These are phyloP conservation scores for Eumacrocentrus americanus DNA, from an alignment of 2,888 invertebrate genomes.

Conservation along the genomic window DNA sequence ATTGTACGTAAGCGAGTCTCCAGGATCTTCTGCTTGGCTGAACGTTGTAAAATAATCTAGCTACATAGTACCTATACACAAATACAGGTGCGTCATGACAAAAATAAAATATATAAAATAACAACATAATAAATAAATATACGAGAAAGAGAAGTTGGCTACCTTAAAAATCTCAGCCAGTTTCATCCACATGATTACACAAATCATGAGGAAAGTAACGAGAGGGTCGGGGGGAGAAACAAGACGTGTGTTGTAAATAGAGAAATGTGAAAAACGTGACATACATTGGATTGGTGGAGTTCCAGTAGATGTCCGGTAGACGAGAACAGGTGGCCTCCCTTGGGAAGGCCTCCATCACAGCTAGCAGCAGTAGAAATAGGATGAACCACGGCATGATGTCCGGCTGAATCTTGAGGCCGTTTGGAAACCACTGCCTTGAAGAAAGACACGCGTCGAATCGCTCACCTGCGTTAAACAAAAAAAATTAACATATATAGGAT, in stretches of 20 bases:
- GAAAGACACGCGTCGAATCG: constrained; percentile 41
- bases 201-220: neutral
- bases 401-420: constrained; percentile 60
- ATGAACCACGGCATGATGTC: constrained; percentile 64
- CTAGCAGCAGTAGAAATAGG: constrained; percentile 63
- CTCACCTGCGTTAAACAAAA: constrained; percentile 46
- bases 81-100: neutral
- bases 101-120: constrained; percentile 5
- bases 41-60: constrained; percentile 1
- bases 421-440: constrained; percentile 48
- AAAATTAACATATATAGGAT: constrained; percentile 41
- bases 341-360: constrained; percentile 64
- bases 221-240: neutral
- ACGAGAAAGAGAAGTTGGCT: neutral
- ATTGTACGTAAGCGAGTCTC: constrained; percentile 14
- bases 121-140: neutral
- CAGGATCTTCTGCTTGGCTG: constrained; percentile 14
- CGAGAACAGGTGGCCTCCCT: constrained; percentile 63
- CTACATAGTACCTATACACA: neutral
- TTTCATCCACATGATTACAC: neutral
- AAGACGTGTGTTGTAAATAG: no score
- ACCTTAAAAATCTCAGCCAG: neutral
- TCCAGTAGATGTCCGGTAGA: constrained; percentile 66
- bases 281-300: constrained; percentile 67
- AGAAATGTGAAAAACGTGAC: constrained; percentile 46